These are phyloP conservation scores for Macrosiphum euphorbiae DNA, from an alignment of 2,888 invertebrate species.

Conservation along the genomic window DNA sequence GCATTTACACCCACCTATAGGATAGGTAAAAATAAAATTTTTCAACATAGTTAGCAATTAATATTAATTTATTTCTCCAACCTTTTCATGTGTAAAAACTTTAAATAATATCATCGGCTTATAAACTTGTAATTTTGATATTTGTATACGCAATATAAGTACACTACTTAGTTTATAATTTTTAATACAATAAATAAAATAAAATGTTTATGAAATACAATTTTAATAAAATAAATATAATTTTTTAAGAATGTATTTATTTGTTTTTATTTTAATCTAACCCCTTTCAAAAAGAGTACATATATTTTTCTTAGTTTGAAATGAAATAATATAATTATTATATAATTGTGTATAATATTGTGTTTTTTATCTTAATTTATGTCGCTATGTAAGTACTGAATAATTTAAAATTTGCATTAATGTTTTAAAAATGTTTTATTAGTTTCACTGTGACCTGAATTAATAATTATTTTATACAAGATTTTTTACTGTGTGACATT, in stretches of 20 bases:
- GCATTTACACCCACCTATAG: neutral
- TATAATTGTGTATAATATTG: neutral
- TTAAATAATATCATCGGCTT: neutral
- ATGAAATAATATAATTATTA: neutral
- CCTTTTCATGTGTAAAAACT: neutral
- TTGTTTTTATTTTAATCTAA: neutral
- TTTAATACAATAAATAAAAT: conserved; percentile 24
- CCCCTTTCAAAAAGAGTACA: neutral
- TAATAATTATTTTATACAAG: neutral
- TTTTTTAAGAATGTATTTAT: neutral
- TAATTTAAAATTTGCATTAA: neutral
- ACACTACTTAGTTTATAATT: conserved; percentile 50
- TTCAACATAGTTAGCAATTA: conserved; percentile 35
- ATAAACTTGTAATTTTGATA: conserved; percentile 5
- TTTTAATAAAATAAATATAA: neutral
- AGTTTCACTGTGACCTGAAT: neutral
- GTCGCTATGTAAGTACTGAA: neutral
- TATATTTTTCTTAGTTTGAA: neutral
- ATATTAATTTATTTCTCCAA: conserved; percentile 25
- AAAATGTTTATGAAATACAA: conserved; percentile 49
- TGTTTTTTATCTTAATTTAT: neutral
- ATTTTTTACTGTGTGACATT: neutral
- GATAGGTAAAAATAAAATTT: neutral
- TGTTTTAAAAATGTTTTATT: neutral
- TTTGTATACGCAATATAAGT: conserved; percentile 20